Evolutionary conservation across 2,797 vertebrate species (phyloP).

Genomic region (Psittacula derbiana): DNA sequence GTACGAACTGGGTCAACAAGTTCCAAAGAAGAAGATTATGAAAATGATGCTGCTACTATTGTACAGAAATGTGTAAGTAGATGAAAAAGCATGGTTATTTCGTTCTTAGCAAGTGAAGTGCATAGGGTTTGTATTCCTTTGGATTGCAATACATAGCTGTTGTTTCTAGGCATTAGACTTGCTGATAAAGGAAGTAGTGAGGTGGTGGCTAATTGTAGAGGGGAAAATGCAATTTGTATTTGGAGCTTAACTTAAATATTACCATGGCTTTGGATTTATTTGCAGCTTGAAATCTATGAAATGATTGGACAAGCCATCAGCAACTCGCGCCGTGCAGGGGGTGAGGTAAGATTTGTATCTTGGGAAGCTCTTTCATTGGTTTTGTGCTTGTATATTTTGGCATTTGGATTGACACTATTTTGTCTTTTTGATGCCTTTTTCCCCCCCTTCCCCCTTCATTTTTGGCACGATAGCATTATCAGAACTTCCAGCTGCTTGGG

Average conservation of each 20-base stretch:
- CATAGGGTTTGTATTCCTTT: background rate
- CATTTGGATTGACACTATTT: background rate
- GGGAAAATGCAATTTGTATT: background rate
- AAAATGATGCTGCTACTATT: constrained; percentile 96
- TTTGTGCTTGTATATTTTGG: background rate
- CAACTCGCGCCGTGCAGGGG: constrained; percentile 93
- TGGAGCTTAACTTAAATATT: background rate
- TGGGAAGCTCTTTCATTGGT: background rate
- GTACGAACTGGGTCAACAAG: constrained; percentile 92
- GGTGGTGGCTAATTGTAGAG: background rate
- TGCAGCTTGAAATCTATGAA: constrained; percentile 97
- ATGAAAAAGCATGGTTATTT: background rate
- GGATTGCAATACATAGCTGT: accelerated
- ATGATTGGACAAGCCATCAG: constrained; percentile 99
- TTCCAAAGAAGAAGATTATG: constrained; percentile 97
- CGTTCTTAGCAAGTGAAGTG: background rate
- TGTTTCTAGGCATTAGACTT: background rate
- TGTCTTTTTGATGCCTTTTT: background rate
- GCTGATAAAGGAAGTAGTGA: background rate
- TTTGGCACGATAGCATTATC: constrained; percentile 86
- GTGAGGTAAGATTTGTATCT: constrained; percentile 84
- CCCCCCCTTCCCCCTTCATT: background rate
- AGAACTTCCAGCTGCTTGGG: constrained; percentile 98
- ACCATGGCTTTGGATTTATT: constrained; percentile 15
- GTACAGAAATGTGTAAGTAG: constrained; percentile 98